Evolutionary conservation across 1,140 invertebrate genomes (phyloP), one percentile per base, ranked within the genome.

Genomic region (Drosophila funebris): DNA sequence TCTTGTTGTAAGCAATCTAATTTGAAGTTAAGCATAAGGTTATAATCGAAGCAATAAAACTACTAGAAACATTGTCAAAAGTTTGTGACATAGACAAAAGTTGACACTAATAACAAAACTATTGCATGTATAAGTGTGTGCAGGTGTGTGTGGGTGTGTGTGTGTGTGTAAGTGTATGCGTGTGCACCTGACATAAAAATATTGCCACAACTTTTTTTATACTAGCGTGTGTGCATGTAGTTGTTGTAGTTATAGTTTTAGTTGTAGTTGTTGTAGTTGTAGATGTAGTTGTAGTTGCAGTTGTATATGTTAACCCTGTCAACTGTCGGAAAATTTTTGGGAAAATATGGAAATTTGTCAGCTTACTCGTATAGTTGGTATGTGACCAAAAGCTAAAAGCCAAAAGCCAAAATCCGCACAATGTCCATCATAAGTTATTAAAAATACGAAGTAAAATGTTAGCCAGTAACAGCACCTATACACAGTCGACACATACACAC

Each of bases 341-440:
- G 39, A 22, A 54, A 56, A 64, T 44, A 36, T 22, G 39, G 43
- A 54, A 64, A 54, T 56, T 56, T 54, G 46, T 44, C 43, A 39
- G 63, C 41, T 61, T 52, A 24, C 22, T n/a, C 4, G 33, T 22
- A 3, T 36, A 11, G 3, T 13, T 1, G 33, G 24, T 5, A 43
- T 27, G 22, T 29, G 44, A 27, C 22, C 44, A 27, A 29, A 16
- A 53, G 29, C 37, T 16, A 9, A 53, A 64, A 44, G 20, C n/a
- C n/a, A 36, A 33, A 48, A 48, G 29, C 8, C 13, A 33, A 43
- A 66, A 46, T 22, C 41, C 43, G 13, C 52, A 64, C 41, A 56
- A 33, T 66, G 68, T 71, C 33, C 41, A 57, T 31, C 68, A 64
- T 57, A 66, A 57, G 68, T 71, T 71, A 71, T 71, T 71, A 70